These are phyloP conservation scores for Diadophis punctatus DNA, from an alignment of 2,113 vertebrate species.

Conservation along the genomic window DNA sequence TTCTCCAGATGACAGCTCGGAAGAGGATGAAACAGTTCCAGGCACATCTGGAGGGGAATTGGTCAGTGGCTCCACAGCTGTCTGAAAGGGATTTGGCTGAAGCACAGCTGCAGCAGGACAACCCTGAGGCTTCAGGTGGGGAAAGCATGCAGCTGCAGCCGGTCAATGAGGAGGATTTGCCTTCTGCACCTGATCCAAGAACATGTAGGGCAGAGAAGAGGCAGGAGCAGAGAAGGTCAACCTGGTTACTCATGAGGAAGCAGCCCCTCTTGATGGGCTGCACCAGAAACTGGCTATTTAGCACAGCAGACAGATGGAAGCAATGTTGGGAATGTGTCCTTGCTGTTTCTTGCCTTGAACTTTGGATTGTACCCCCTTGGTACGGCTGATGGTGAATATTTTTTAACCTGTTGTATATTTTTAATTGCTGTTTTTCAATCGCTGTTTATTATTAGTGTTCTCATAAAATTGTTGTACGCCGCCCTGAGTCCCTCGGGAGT, in stretches of 20 bases:
- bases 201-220: neutral
- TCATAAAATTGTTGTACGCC: too few species aligned
- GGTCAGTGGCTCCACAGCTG: neutral
- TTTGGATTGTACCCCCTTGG: too few species aligned
- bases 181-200: neutral
- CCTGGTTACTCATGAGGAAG: too few species aligned
- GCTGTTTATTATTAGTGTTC: too few species aligned
- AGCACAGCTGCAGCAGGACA: neutral
- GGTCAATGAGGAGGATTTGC: neutral
- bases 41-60: neutral
- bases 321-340: neutral
- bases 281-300: neutral
- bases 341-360: neutral
- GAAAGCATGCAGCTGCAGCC: neutral
- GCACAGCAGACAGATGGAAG: neutral
- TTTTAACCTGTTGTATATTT: too few species aligned
- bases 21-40: neutral
- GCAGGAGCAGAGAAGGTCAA: neutral
- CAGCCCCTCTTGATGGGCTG: neutral
- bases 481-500: too few species aligned
- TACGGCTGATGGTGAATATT: too few species aligned
- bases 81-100: neutral
- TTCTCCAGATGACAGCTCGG: neutral
- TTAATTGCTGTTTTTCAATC: too few species aligned
- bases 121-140: too few species aligned